Conservation (phyloP, 30 jellyfish, hydroid and myxozoan species). For the Hydractinia echinata region DNA sequence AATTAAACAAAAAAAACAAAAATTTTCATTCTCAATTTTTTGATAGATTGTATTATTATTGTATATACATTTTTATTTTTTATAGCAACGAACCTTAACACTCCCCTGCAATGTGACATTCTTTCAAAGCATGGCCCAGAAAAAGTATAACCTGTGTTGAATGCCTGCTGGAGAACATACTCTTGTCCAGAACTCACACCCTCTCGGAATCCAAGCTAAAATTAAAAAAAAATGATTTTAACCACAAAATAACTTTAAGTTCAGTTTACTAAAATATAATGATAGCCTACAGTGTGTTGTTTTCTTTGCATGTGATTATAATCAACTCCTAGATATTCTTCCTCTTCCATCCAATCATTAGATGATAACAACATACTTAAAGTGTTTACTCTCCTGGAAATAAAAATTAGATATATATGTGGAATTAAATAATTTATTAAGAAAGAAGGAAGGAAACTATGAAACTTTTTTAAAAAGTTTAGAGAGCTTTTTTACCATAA, state of each 20-base stretch:
- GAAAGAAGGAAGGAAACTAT: too few species aligned
- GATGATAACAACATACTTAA: too few species aligned
- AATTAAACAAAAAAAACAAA: too few species aligned
- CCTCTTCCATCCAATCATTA: slow-evolving; percentile 23
- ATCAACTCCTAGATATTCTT: slow-evolving; percentile 11
- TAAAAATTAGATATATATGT: too few species aligned
- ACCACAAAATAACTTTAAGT: neutral
- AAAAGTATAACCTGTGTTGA: neutral
- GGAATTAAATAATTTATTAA: too few species aligned
- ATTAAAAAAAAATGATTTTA: neutral
- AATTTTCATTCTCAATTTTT: too few species aligned
- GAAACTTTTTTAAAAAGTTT: too few species aligned
- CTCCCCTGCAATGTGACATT: neutral
- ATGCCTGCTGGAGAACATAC: slow-evolving; percentile 41
- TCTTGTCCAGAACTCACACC: slow-evolving; percentile 67
- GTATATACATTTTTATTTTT: neutral
- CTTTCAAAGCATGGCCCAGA: neutral
- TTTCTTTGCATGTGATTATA: slow-evolving; percentile 2
- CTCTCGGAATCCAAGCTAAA: slow-evolving; percentile 54
- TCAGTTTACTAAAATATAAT: neutral
- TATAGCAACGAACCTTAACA: neutral
- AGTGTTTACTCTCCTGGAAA: too few species aligned
- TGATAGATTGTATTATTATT: too few species aligned
- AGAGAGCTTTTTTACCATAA: too few species aligned
- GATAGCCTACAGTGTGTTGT: neutral